Evolutionary conservation across 2,888 invertebrate genomes (phyloP), one percentile per base, ranked within the genome.

Genomic region (Tanytarsus gracilentus): DNA sequence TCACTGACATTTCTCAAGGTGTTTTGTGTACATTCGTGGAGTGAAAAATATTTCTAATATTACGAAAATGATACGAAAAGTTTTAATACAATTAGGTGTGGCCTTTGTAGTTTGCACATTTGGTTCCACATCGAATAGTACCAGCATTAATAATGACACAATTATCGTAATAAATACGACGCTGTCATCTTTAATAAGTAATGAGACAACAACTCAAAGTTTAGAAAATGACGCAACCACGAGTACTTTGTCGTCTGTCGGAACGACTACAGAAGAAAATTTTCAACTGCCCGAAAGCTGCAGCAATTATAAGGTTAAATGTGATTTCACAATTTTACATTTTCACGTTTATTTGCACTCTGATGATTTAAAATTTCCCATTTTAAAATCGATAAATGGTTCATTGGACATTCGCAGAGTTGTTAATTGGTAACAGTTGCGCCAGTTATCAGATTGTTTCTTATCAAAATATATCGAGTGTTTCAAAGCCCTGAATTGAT

Each of bases 251-350:
- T 14, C 16, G 23, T 44, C 44, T n/a, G n/a, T n/a, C n/a, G n/a
- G n/a, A 44, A 49, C 26, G 49, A 49, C 49, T 16, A 25, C 16
- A 11, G 26, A 23, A n/a, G 8, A 14, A 5, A 36, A 56, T 26
- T 56, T 56, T 44, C n/a, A 26, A 23, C 11, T 56, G 16, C 58
- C 58, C 8, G 58, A 58, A 48, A 58, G 30, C 30, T 58, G 58
- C n/a, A 29, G 44, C 11, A 16, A 40, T 27, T 58, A 58, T 23
- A 58, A 58, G 58, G 58, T 58, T 58, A 48, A 25, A 30, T 23
- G 23, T n/a, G n/a, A n/a, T n/a, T n/a, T n/a, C n/a, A n/a, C n/a
- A n/a, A n/a, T n/a, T n/a, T n/a, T n/a, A n/a, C n/a, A n/a, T n/a
- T n/a, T n/a, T n/a, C n/a, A n/a, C n/a, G n/a, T n/a, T n/a, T 44